These are phyloP conservation scores for Graptemys geographica DNA, from an alignment of 2,797 vertebrate genomes.

Conservation along the genomic window DNA sequence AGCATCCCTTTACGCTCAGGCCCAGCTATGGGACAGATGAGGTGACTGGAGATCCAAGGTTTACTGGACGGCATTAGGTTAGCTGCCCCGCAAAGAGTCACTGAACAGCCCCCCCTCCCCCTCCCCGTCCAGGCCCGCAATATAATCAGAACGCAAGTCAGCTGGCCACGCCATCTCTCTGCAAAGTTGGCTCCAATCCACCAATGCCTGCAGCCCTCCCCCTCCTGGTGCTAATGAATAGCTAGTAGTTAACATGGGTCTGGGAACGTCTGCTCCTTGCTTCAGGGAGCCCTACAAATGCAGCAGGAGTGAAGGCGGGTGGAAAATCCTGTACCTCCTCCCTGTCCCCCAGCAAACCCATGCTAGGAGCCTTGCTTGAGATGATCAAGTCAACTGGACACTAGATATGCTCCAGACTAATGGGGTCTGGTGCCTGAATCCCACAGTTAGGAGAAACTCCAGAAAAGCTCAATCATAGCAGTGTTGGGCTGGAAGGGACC, in stretches of 20 bases:
- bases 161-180: no score
- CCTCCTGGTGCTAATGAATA: neutral
- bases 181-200: neutral
- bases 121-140: neutral
- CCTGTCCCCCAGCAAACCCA: no score
- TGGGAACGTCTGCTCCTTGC: neutral
- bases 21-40: neutral
- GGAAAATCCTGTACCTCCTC: no score
- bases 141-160: neutral
- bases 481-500: no score
- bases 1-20: neutral
- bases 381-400: no score
- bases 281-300: neutral
- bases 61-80: neutral
- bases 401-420: no score
- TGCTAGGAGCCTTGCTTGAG: no score
- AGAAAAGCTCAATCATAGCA: no score
- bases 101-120: fast-evolving
- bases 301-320: no score
- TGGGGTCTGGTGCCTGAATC: no score
- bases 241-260: neutral
- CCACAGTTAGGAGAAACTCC: no score
- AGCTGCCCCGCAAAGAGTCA: neutral
- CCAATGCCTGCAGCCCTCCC: neutral
- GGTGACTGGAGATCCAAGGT: neutral